phyloP scores from a whole-genome alignment of 2,113 vertebrate species.

The Struthidea cinerea region DNA sequence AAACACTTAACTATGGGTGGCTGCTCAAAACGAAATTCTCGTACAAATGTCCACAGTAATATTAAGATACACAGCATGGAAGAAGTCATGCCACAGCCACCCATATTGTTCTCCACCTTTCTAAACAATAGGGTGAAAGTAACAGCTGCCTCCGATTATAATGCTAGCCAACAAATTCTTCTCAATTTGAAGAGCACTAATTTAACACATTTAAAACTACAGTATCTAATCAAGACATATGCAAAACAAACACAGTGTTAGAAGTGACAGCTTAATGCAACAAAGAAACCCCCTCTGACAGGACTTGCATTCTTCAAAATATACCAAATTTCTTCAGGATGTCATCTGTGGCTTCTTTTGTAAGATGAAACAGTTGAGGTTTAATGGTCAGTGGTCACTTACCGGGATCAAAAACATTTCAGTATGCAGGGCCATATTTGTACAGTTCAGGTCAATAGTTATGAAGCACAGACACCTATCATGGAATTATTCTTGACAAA shows the following conservation, averaged over 20 bases:
- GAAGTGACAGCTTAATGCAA: not conserved
- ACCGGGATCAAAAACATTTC: rapidly evolving
- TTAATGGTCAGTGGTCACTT: not conserved
- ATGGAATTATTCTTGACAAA: not conserved
- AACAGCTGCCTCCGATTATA: not conserved
- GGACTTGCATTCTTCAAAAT: not conserved
- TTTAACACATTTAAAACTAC: not conserved
- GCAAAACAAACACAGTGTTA: not conserved
- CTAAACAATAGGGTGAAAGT: not conserved
- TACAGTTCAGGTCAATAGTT: not conserved
- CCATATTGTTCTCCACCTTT: not conserved
- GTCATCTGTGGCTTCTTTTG: not conserved
- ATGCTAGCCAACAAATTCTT: not conserved
- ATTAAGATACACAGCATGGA: not conserved
- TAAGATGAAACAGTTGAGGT: not conserved
- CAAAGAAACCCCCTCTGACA: not conserved
- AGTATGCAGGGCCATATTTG: not conserved
- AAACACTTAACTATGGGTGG: not conserved
- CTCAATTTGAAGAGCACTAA: not conserved
- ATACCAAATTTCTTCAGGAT: not conserved
- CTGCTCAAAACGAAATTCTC: not conserved
- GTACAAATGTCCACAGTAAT: not conserved
- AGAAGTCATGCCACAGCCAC: not conserved
- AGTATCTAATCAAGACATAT: not conserved
- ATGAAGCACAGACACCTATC: not conserved